Evolutionary conservation across 92 coral and sea anemone species (phyloP), one percentile per base, ranked within the genome.

Genomic region (Phymanthus crucifer): DNA sequence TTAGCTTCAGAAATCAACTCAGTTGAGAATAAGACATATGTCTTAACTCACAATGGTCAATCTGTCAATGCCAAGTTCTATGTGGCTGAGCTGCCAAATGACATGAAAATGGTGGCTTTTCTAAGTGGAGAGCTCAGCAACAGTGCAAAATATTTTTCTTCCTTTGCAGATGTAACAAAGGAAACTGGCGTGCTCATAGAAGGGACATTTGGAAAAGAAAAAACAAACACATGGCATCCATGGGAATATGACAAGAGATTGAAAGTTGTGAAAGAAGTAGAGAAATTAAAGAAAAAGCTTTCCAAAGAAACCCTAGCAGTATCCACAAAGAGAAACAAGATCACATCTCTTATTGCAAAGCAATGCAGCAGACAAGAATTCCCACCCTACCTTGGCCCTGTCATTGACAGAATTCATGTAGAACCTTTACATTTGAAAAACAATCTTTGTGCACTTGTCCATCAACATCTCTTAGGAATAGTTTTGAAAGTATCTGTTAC

Each of bases 81-180:
- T 0, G 14, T 91, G 21, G 67, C 77, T 2, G 86, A 91, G 65
- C 81, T 90, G 0, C 91, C 84, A 1, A 87, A 87, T 80, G 91
- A 87, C 26, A 83, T 90, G 85, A 90, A 83, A 61, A 90, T 90
- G 93, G 50, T 86, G 54, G 74, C 87, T 8, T 86, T 90, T 36
- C 69, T 90, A 2, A 58, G 73, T 50, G 93, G 85, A 12, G 90
- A 83, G 65, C 65, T 90, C 6, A 56, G 64, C 23, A 83, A 83
- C 24, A 33, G 73, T 83, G 82, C n/a, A n/a, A n/a, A n/a, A n/a
- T n/a, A n/a, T n/a, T n/a, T n/a, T n/a, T n/a, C n/a, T n/a, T n/a
- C n/a, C 90, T 90, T 90, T 87, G 89, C 84, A 36, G 85, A 90
- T 70, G 87, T 90, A 0, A 68, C 76, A 45, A 76, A 11, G 40